These are phyloP conservation scores for Gallinago jamesoni DNA, from an alignment of 2,113 vertebrate genomes.

Conservation along the genomic window DNA sequence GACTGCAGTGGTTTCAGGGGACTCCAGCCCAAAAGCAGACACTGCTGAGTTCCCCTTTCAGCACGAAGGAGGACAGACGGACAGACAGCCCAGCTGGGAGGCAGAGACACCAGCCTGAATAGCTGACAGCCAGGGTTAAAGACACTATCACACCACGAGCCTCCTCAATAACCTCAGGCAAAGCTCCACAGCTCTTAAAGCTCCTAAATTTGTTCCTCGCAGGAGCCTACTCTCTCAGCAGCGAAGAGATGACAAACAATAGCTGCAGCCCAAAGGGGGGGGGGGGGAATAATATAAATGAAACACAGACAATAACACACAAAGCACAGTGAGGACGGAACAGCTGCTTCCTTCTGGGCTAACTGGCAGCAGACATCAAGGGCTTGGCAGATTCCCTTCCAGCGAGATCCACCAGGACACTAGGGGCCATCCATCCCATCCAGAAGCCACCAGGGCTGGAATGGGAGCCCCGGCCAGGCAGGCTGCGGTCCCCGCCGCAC, in stretches of 20 bases:
- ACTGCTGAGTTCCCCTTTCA: neutral
- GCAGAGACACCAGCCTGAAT: too few relatives aligned
- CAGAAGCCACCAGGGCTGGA: neutral
- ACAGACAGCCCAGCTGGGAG: neutral
- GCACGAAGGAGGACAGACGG: neutral
- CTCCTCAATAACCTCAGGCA: neutral
- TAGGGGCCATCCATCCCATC: neutral
- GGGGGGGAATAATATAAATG: too few relatives aligned
- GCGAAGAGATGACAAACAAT: neutral
- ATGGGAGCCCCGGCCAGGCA: neutral
- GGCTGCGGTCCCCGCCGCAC: neutral
- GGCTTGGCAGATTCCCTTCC: neutral
- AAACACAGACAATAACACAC: neutral
- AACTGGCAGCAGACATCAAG: neutral
- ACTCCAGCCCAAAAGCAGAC: neutral
- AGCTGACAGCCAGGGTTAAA: neutral
- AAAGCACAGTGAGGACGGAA: rapidly evolving
- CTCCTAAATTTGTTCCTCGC: neutral
- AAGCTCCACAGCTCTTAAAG: neutral
- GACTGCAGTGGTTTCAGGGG: neutral
- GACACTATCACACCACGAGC: neutral
- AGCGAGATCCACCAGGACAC: neutral
- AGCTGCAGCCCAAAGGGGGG: neutral
- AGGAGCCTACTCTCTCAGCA: neutral
- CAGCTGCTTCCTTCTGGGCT: neutral